Percentiles rank a stretch among this genome's conserved stretches.
phyloP scores from a whole-genome alignment of 2,888 invertebrate genomes.

The Teleiodes luculella region DNA sequence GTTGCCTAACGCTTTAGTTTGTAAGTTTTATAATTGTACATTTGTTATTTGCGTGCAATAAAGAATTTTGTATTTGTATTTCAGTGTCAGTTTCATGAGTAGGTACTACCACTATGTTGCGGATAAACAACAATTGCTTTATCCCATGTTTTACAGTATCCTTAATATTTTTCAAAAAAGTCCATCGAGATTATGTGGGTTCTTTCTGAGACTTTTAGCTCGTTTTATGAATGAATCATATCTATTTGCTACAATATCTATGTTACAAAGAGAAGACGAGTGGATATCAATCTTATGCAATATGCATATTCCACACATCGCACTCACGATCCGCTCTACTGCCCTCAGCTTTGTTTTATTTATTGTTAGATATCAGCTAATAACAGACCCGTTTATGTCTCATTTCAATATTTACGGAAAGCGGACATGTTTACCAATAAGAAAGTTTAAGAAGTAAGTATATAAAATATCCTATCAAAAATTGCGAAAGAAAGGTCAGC shows the following conservation, averaged over 20 bases:
- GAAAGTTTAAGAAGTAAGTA: background rate
- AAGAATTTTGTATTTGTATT: too few species aligned
- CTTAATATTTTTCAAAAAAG: too few species aligned
- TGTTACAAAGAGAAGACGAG: constrained; percentile 25
- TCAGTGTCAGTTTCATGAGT: too few species aligned
- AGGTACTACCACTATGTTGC: too few species aligned
- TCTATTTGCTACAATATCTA: constrained; percentile 6
- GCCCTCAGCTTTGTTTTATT: constrained; percentile 30
- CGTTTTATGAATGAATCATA: background rate
- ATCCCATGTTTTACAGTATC: too few species aligned
- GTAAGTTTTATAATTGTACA: too few species aligned
- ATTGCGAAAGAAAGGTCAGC: background rate
- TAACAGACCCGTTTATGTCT: background rate
- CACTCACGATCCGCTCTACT: constrained; percentile 30
- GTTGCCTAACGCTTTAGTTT: too few species aligned
- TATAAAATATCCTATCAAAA: background rate
- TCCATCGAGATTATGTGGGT: too few species aligned
- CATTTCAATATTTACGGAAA: background rate
- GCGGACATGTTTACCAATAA: background rate
- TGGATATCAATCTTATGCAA: constrained; percentile 43
- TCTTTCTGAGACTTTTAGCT: too few species aligned
- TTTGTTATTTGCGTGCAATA: too few species aligned
- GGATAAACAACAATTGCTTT: too few species aligned
- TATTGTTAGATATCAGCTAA: constrained; percentile 7
- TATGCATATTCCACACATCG: constrained; percentile 33